Evolutionary conservation across 2,113 vertebrate species (phyloP).

Genomic region (Camelus bactrianus): DNA sequence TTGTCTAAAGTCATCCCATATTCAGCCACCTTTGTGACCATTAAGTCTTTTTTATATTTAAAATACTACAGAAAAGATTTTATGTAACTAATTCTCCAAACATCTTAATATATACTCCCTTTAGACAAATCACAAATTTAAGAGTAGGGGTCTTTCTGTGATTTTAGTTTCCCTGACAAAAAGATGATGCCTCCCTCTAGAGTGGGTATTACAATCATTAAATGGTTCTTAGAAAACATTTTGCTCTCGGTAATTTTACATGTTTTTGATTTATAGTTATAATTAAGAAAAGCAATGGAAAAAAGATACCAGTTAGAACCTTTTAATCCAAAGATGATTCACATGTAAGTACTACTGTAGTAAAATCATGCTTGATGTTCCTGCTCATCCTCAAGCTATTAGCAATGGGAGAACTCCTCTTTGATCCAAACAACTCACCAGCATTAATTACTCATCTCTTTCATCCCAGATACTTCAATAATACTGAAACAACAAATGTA

Average conservation of each 20-base stretch:
- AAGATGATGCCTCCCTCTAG: neutral
- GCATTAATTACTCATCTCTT: conserved; percentile 56
- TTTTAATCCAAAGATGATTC: conserved; percentile 70
- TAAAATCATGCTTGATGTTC: conserved; percentile 40
- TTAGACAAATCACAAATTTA: neutral
- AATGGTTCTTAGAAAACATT: conserved; percentile 51
- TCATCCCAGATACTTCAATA: conserved; percentile 60
- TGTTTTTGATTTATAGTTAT: conserved; percentile 66
- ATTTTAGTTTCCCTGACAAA: conserved; percentile 41
- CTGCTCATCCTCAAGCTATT: neutral
- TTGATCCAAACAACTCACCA: conserved; percentile 25
- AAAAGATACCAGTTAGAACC: conserved; percentile 54
- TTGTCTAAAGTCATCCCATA: neutral
- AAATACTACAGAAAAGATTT: neutral
- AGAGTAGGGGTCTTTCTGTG: conserved; percentile 10
- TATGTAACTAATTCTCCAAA: neutral
- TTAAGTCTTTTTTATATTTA: neutral
- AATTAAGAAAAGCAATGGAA: conserved; percentile 74
- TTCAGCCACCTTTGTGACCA: neutral
- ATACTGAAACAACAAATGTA: conserved; percentile 50
- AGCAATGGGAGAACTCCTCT: conserved; percentile 29
- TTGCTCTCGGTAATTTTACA: conserved; percentile 40
- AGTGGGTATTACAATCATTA: conserved; percentile 39
- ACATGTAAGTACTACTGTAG: neutral
- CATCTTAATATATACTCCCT: neutral